Conservation (phyloP, 1,140 invertebrate species). For the Drosophila gunungcola region DNA sequence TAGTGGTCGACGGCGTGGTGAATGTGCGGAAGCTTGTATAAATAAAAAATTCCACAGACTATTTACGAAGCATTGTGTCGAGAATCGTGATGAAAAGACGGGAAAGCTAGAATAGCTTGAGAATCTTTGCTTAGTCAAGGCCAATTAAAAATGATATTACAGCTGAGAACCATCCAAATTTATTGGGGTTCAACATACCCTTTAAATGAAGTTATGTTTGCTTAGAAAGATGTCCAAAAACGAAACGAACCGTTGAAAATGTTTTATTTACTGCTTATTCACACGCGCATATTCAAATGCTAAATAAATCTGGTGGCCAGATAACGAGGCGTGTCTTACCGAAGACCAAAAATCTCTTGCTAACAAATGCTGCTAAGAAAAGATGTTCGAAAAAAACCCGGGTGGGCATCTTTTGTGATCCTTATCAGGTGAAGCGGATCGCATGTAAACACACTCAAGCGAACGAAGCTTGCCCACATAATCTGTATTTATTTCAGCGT, state of each 20-base stretch:
- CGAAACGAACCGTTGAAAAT: slow-evolving; percentile 15
- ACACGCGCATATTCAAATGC: slow-evolving; percentile 71
- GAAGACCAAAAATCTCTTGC: slow-evolving; percentile 2
- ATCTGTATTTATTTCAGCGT: slow-evolving; percentile 7
- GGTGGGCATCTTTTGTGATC: slow-evolving; percentile 50
- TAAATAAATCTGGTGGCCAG: slow-evolving; percentile 50
- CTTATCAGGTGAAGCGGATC: slow-evolving; percentile 42
- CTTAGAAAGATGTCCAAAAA: slow-evolving; percentile 38
- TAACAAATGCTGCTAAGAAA: slow-evolving; percentile 4
- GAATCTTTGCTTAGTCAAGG: slow-evolving; percentile 22
- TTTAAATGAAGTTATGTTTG: slow-evolving; percentile 25
- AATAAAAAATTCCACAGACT: slow-evolving; percentile 44
- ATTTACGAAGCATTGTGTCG: slow-evolving; percentile 75
- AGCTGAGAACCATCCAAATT: slow-evolving; percentile 10
- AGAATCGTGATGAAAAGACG: slow-evolving; percentile 62
- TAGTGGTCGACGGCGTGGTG: slow-evolving; percentile 52
- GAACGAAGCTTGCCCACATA: not conserved
- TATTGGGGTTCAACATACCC: not conserved
- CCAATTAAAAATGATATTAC: slow-evolving; percentile 33
- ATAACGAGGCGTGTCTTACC: slow-evolving; percentile 62
- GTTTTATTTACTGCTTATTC: slow-evolving; percentile 43
- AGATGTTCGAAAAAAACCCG: slow-evolving; percentile 11
- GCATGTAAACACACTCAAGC: slow-evolving; percentile 33
- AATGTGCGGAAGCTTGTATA: slow-evolving; percentile 73
- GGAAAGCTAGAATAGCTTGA: slow-evolving; percentile 13